Percentiles rank a stretch among this genome's conserved stretches.
Evolutionary conservation across 2,888 invertebrate genomes (phyloP).

Genomic region (Epinotia brunnichana): DNA sequence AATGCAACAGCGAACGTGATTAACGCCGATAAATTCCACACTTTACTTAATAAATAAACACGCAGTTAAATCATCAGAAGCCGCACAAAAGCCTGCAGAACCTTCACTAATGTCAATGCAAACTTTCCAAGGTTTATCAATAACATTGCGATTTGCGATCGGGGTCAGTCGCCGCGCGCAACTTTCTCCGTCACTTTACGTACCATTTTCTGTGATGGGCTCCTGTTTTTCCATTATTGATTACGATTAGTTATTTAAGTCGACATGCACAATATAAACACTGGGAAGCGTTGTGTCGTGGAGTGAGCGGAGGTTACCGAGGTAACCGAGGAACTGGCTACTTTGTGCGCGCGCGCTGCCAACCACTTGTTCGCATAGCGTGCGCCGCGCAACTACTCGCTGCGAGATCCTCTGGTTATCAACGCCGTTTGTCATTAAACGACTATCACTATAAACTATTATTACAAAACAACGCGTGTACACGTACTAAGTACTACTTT

Average conservation of each 20-base stretch:
- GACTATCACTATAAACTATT: conserved; percentile 11
- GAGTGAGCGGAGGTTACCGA: conserved; percentile 28
- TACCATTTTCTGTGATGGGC: conserved; percentile 39
- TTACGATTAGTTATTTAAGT: conserved; percentile 15
- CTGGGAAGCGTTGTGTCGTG: conserved; percentile 23
- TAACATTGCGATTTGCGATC: conserved; percentile 43
- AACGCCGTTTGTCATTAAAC: conserved; percentile 4
- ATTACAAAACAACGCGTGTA: neutral
- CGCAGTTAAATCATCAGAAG: neutral
- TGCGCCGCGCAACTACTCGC: conserved; percentile 3
- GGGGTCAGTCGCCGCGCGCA: conserved; percentile 40
- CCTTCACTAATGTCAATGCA: conserved; percentile 48
- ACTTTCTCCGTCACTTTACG: conserved; percentile 42
- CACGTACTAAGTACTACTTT: neutral
- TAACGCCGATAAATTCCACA: conserved; percentile 6
- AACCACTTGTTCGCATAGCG: conserved; percentile 16
- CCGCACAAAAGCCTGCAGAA: conserved; percentile 24
- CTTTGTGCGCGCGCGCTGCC: conserved; percentile 24
- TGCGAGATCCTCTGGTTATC: conserved; percentile 19
- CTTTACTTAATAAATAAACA: conserved; percentile 1
- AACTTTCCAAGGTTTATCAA: conserved; percentile 43
- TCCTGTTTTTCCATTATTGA: conserved; percentile 39
- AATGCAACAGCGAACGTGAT: conserved; percentile 2
- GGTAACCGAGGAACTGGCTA: conserved; percentile 22
- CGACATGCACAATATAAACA: conserved; percentile 33